Base-by-base conservation (phyloP, 2,888 invertebrate species). In the Volucella bombylans region DNA sequence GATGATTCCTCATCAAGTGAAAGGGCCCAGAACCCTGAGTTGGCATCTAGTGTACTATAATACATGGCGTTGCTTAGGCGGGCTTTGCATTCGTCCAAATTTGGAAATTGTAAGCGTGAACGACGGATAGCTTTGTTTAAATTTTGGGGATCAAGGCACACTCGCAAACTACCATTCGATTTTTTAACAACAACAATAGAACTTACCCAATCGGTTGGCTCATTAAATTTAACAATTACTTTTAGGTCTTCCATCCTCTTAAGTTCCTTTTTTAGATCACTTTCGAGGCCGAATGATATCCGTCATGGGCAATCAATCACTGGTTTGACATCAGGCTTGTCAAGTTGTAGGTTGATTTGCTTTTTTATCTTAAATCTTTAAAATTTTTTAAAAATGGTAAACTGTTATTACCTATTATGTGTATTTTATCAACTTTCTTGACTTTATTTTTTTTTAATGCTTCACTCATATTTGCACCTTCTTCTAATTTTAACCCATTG, bases 151-250 rank as follows among this genome's bases (percentile, higher is more conserved):
- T 87, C 87, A 57, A 87, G 54, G 15, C 85, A 82, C 10, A 87
- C 41, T 52, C 85, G 62, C 23, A 87, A 49, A 12, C 14, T 82
- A 8, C 85, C 80, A 78, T 85, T 87, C 1, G 82, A 69, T 74
- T 86, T 85, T 38, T 57, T 43, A 10, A 86, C 80, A 1, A 82
- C 39, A 1, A 87, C 86, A 23, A 23, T 23, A 23, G 23, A 86
- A 68, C 52, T 86, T 18, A 86, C 82, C 87, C 86, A 87, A n/a
- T 87, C 77, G 18, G 82, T 86, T 57, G 82, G 82, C 15, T 87
- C 87, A 4, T 55, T 57, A 4, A 82, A 77, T 9, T 47, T 55
- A 18, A 54, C 38, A 14, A 87, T 85, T 3, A 85, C 50, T 12
- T 31, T n/a, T 41, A 39, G 9, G 11, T 65, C n/a, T 18, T 18